phyloP scores from a whole-genome alignment of 2,888 invertebrate species.

The Hemithea aestivaria region DNA sequence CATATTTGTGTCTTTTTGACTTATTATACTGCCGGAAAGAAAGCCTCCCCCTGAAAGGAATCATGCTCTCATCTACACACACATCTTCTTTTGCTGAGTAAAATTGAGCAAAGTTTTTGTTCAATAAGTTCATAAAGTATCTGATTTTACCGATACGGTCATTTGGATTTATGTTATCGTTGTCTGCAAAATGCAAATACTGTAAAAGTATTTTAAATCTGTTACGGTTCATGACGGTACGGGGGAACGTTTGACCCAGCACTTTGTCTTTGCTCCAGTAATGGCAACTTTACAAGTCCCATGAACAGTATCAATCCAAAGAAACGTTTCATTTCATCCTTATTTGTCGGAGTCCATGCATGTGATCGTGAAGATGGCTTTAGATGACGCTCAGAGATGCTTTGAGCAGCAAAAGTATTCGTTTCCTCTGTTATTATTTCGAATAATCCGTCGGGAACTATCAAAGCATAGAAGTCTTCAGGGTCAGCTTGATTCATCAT shows the following conservation, averaged over 20 bases:
- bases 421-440: constrained; percentile 6
- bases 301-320: constrained; percentile 33
- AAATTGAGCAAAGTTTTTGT: constrained; percentile 30
- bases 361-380: constrained; percentile 5
- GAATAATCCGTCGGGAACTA: constrained; percentile 5
- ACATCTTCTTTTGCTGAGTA: constrained; percentile 32
- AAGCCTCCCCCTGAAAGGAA: constrained; percentile 32
- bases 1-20: constrained; percentile 28
- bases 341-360: constrained; percentile 1
- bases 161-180: constrained; percentile 20
- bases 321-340: constrained; percentile 30
- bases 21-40: constrained; percentile 35
- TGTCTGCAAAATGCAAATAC: constrained; percentile 32
- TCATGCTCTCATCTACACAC: constrained; percentile 33
- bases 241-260: constrained; percentile 31
- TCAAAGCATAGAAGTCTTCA: constrained; percentile 5
- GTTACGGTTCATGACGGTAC: constrained; percentile 33
- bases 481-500: constrained; percentile 1
- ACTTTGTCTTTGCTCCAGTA: constrained; percentile 35
- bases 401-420: constrained; percentile 5
- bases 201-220: constrained; percentile 27
- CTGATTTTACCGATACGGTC: constrained; percentile 35
- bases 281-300: constrained; percentile 33
- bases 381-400: neutral
- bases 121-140: constrained; percentile 30